phyloP scores from a whole-genome alignment of 2,888 invertebrate genomes.

The Lepidochrysops patricia region DNA sequence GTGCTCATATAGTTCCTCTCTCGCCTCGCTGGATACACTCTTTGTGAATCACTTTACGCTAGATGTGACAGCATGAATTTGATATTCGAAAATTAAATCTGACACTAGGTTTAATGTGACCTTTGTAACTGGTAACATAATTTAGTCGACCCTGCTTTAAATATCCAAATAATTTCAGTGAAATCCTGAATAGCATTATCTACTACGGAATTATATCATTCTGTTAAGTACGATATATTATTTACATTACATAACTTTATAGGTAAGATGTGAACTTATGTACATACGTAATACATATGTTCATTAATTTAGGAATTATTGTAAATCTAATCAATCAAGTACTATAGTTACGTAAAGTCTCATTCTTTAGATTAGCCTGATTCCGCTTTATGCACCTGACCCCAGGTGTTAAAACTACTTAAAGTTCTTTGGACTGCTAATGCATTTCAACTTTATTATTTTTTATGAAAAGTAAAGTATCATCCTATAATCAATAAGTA shows the following conservation, averaged over 20 bases:
- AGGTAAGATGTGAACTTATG: no score
- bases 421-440: background rate
- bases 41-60: constrained; percentile 17
- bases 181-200: background rate
- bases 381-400: background rate
- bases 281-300: background rate
- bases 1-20: constrained; percentile 43
- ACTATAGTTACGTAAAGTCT: no score
- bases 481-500: no score
- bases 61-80: constrained; percentile 18
- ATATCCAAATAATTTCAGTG: background rate
- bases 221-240: no score
- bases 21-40: constrained; percentile 15
- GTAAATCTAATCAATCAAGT: no score
- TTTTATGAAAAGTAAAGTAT: background rate
- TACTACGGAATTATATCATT: background rate
- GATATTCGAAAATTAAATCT: constrained; percentile 11
- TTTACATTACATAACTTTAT: background rate
- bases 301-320: no score
- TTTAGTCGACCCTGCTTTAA: background rate
- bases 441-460: constrained; percentile 1
- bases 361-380: background rate
- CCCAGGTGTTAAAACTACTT: background rate
- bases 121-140: background rate
- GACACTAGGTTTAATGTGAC: background rate